Percentiles rank a stretch among this genome's conserved stretches.
These are phyloP conservation scores for Gavia stellata DNA, from an alignment of 2,113 vertebrate species.

Conservation along the genomic window DNA sequence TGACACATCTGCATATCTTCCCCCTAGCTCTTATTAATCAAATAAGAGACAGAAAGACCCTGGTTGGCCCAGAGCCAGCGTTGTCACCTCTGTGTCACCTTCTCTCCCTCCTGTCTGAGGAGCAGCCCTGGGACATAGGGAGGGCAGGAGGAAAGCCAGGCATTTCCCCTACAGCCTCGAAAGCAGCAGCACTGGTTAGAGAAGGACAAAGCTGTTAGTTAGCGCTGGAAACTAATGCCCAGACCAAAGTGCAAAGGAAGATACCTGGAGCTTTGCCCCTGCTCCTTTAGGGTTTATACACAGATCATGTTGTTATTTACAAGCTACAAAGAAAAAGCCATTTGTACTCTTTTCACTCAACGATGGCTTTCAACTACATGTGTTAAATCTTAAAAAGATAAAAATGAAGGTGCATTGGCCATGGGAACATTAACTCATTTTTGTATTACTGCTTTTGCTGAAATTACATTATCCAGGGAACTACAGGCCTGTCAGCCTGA, in stretches of 20 bases:
- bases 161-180: neutral
- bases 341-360: neutral
- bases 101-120: no score
- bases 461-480: no score
- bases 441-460: neutral
- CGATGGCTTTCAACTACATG: fast-evolving
- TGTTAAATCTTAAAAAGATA: neutral
- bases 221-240: neutral
- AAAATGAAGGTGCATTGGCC: neutral
- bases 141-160: neutral
- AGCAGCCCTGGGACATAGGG: neutral
- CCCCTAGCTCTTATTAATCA: neutral
- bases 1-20: neutral
- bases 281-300: neutral
- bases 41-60: neutral
- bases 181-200: fast-evolving
- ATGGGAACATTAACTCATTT: neutral
- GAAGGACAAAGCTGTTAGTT: neutral
- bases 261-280: neutral
- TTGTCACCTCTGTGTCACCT: neutral
- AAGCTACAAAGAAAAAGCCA: neutral
- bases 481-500: no score
- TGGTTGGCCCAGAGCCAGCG: fast-evolving
- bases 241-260: neutral
- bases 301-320: neutral